Percentiles rank a stretch among this genome's conserved stretches.
These are phyloP conservation scores for Gallinago stenura DNA, from an alignment of 2,797 vertebrate species.

Conservation along the genomic window DNA sequence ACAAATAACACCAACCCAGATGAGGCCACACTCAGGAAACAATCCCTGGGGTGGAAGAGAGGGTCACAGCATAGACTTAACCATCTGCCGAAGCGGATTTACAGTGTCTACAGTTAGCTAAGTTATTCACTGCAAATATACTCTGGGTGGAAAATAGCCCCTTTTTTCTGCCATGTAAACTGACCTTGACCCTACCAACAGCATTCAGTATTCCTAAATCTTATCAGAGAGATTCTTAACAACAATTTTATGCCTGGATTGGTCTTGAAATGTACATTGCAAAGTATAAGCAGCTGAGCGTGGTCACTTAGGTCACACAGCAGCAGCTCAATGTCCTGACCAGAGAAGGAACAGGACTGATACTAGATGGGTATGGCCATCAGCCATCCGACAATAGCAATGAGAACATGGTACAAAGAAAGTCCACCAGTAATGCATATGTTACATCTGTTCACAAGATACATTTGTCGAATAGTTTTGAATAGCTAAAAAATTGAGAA, in stretches of 20 bases:
- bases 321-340: background rate
- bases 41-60: background rate
- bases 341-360: background rate
- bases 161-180: constrained; percentile 23
- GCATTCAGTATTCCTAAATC: background rate
- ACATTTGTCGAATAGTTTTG: constrained; percentile 38
- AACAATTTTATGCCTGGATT: constrained; percentile 5
- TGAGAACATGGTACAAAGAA: background rate
- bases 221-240: constrained; percentile 9
- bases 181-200: background rate
- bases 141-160: background rate
- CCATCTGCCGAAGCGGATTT: constrained; percentile 23
- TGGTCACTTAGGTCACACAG: background rate
- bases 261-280: background rate
- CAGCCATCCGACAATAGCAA: background rate
- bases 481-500: constrained; percentile 39
- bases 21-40: constrained; percentile 5
- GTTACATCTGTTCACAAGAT: constrained; percentile 44
- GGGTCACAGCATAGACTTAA: background rate
- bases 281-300: constrained; percentile 10
- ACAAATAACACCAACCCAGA: background rate
- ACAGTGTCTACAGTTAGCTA: background rate
- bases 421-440: constrained; percentile 30
- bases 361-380: background rate
- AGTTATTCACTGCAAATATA: constrained; percentile 54